Percentiles rank a stretch among this genome's conserved stretches.
Evolutionary conservation across 2,888 invertebrate genomes (phyloP).

Genomic region (Herminia tarsipennalis): DNA sequence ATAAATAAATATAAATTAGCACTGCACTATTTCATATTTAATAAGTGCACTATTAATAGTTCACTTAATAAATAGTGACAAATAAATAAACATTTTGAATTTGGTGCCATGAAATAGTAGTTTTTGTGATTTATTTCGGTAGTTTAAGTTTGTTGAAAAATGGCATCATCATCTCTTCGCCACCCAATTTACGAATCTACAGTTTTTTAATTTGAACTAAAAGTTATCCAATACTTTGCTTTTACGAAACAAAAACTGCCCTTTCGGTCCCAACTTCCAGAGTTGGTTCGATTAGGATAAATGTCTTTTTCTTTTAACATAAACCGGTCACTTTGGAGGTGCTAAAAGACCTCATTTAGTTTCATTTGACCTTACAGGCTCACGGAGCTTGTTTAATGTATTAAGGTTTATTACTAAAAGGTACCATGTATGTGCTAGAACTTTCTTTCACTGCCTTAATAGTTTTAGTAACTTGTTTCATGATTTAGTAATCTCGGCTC

Average conservation of each 20-base stretch:
- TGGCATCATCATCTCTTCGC: no score
- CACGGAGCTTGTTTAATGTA: constrained; percentile 45
- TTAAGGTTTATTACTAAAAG: constrained; percentile 53
- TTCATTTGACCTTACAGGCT: constrained; percentile 66
- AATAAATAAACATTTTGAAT: no score
- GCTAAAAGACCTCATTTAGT: constrained; percentile 63
- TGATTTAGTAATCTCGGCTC: no score
- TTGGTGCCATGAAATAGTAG: not conserved
- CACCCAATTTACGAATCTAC: not conserved
- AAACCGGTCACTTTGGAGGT: constrained; percentile 69
- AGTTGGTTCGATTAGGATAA: constrained; percentile 61
- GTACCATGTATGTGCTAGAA: constrained; percentile 18
- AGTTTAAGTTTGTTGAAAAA: no score
- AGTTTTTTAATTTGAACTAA: not conserved
- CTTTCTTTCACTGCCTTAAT: no score
- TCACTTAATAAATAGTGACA: no score
- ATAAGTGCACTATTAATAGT: no score
- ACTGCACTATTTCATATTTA: no score
- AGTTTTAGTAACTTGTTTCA: no score
- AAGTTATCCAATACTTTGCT: not conserved
- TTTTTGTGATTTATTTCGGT: no score
- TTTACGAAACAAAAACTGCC: constrained; percentile 17
- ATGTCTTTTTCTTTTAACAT: constrained; percentile 69
- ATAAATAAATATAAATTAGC: no score
- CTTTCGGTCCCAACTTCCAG: constrained; percentile 19